Evolutionary conservation across 2,113 vertebrate species (phyloP).

Genomic region (Pithys albifrons): DNA sequence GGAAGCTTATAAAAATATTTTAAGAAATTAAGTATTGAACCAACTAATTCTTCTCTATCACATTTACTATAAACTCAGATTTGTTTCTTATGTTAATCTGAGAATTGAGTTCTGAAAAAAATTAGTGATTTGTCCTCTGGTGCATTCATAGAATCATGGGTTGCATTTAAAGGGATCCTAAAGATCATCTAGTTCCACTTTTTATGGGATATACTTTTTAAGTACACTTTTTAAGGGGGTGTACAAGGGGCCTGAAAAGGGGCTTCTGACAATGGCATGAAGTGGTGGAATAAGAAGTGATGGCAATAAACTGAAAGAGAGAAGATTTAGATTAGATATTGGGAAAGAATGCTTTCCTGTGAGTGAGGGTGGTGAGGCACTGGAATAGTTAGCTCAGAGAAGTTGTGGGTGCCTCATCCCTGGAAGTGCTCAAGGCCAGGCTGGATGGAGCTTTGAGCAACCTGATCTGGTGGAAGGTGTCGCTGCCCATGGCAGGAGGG

Average conservation of each 20-base stretch:
- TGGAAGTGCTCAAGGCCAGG: background rate
- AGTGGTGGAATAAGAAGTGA: background rate
- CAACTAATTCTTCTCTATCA: background rate
- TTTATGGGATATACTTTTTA: background rate
- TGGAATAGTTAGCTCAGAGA: background rate
- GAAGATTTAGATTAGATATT: background rate
- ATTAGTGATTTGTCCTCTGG: background rate
- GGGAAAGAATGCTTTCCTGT: background rate
- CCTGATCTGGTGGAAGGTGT: background rate
- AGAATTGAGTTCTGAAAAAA: background rate
- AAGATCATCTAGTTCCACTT: background rate
- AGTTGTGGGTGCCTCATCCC: background rate
- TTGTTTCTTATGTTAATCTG: background rate
- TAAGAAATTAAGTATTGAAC: background rate
- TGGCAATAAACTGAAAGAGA: background rate
- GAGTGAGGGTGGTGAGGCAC: background rate
- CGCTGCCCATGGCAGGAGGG: background rate
- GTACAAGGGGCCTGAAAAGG: background rate
- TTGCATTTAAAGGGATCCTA: background rate
- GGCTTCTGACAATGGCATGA: background rate
- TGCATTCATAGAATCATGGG: background rate
- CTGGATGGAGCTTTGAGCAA: background rate
- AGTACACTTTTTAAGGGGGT: too few species aligned
- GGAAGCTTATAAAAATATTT: background rate
- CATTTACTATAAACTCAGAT: background rate